These are phyloP conservation scores for Corythoichthys haematopterus DNA, from an alignment of 2,113 vertebrate genomes.

Conservation along the genomic window DNA sequence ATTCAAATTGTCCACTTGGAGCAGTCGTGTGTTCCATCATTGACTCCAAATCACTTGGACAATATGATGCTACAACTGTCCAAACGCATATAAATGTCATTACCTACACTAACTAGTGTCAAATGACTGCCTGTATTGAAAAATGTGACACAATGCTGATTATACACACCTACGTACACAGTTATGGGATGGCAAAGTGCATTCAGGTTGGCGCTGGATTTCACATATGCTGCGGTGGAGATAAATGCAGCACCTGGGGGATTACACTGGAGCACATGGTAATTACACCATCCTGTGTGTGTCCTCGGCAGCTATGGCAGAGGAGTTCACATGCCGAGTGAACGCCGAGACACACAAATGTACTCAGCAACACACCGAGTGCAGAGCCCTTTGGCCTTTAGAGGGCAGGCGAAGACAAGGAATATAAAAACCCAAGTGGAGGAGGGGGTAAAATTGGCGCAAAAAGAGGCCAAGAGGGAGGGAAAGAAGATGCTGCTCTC, in stretches of 20 bases:
- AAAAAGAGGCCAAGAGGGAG: constrained; percentile 49
- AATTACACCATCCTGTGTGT: constrained; percentile 58
- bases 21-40: not conserved
- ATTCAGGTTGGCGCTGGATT: constrained; percentile 70
- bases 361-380: constrained; percentile 38
- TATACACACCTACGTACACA: constrained; percentile 13
- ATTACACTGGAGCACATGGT: constrained; percentile 66
- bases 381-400: constrained; percentile 84
- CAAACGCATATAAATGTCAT: constrained; percentile 23
- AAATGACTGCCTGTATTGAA: constrained; percentile 24
- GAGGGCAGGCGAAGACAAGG: constrained; percentile 97
- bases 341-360: constrained; percentile 46
- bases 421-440: constrained; percentile 72
- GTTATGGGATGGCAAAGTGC: constrained; percentile 59
- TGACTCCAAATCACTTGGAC: constrained; percentile 3
- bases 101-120: constrained; percentile 7
- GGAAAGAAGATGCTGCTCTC: constrained; percentile 56
- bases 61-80: not conserved
- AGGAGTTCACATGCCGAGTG: constrained; percentile 48
- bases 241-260: constrained; percentile 79
- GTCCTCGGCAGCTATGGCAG: constrained; percentile 33
- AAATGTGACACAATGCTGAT: constrained; percentile 16
- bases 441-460: constrained; percentile 50
- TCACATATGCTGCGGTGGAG: constrained; percentile 68
- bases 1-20: not conserved